Conservation (phyloP, 2,888 invertebrate genomes). For the Hoplodrina ambigua region DNA sequence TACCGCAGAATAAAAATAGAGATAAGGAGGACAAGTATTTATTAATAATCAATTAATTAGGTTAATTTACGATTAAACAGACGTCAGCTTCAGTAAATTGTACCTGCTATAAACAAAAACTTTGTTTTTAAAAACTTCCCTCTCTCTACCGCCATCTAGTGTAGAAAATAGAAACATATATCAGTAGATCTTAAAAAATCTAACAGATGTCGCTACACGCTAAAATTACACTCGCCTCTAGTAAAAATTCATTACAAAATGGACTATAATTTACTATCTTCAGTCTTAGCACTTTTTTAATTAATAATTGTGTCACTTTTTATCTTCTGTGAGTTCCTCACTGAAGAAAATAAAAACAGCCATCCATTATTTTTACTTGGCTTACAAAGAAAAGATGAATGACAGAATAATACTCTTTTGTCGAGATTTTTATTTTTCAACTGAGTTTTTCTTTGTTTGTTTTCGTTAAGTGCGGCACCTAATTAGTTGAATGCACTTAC, state of each 20-base stretch:
- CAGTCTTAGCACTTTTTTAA: slow-evolving; percentile 40
- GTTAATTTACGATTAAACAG: accelerated
- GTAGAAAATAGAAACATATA: neutral
- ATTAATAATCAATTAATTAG: neutral
- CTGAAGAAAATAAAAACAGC: slow-evolving; percentile 48
- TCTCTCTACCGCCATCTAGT: slow-evolving; percentile 28
- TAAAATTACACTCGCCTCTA: neutral
- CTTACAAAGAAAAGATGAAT: slow-evolving; percentile 69
- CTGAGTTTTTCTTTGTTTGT: slow-evolving; percentile 50
- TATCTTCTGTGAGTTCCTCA: slow-evolving; percentile 36
- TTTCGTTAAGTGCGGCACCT: slow-evolving; percentile 48
- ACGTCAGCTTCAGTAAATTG: neutral
- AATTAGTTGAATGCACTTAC: slow-evolving; percentile 47
- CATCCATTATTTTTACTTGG: slow-evolving; percentile 62
- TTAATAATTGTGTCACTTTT: slow-evolving; percentile 60
- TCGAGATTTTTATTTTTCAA: slow-evolving; percentile 37
- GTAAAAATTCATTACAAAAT: slow-evolving; percentile 26
- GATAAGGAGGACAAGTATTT: accelerated
- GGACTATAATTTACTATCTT: slow-evolving; percentile 28
- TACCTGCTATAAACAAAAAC: accelerated
- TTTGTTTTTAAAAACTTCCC: neutral
- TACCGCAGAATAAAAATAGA: neutral
- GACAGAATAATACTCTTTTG: slow-evolving; percentile 63
- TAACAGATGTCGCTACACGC: slow-evolving; percentile 31
- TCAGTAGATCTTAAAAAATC: neutral